Conservation (phyloP, 1,140 invertebrate species). For the Drosophila ananassae region DNA sequence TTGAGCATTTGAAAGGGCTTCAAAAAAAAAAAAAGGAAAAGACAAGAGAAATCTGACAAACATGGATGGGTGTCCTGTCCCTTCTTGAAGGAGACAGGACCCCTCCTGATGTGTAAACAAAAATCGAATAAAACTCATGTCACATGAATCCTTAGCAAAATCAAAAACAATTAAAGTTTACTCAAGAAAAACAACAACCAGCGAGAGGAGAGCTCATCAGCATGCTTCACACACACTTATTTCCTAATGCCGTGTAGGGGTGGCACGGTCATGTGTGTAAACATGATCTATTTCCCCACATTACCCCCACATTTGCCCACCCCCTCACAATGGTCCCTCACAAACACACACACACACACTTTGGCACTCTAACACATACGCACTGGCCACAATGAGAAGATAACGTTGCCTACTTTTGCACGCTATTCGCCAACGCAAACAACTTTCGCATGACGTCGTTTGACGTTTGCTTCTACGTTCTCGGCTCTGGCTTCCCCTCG, state of each 20-base stretch:
- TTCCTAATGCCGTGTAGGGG: not conserved
- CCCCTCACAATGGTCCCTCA: not conserved
- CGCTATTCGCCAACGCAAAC: constrained; percentile 75
- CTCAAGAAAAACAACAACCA: constrained; percentile 80
- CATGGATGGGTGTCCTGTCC: not conserved
- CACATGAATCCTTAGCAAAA: constrained; percentile 78
- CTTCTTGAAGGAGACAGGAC: not conserved
- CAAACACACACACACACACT: constrained; percentile 7
- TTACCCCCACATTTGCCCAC: constrained; percentile 9
- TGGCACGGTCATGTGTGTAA: constrained; percentile 58
- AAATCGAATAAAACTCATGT: constrained; percentile 58
- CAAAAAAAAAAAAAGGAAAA: constrained; percentile 28
- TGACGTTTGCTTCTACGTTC: constrained; percentile 36
- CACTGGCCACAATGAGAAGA: constrained; percentile 45
- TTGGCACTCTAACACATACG: not conserved
- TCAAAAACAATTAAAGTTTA: constrained; percentile 82
- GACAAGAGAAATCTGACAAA: constrained; percentile 9
- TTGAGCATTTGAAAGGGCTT: constrained; percentile 66
- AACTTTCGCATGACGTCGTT: constrained; percentile 72
- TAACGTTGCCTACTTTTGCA: constrained; percentile 78
- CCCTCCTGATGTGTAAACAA: constrained; percentile 30
- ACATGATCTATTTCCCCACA: constrained; percentile 43
- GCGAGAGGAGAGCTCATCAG: constrained; percentile 76
- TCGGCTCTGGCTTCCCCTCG: not conserved
- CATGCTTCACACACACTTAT: constrained; percentile 30